Percentiles rank a stretch among this genome's conserved stretches.
phyloP scores from a whole-genome alignment of 1,140 invertebrate species.

The Calosoma granatense region DNA sequence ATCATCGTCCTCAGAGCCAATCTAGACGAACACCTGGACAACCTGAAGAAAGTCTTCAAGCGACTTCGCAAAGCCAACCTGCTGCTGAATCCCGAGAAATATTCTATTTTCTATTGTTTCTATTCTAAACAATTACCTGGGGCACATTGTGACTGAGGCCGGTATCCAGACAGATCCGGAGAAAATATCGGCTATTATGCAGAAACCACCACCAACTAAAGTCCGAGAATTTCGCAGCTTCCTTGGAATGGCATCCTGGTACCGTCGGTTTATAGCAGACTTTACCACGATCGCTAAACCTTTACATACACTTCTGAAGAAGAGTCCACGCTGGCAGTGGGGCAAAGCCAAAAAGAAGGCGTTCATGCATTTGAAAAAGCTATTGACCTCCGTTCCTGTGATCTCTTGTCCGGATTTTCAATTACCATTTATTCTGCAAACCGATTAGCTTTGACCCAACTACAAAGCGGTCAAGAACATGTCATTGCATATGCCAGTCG shows the following conservation, averaged over 20 bases:
- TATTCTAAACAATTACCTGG: slow-evolving; percentile 16
- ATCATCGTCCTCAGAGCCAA: slow-evolving; percentile 32
- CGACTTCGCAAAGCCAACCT: slow-evolving; percentile 6
- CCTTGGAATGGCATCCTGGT: slow-evolving; percentile 28
- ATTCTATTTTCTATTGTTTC: slow-evolving; percentile 9
- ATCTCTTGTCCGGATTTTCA: background rate
- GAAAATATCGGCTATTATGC: slow-evolving; percentile 20
- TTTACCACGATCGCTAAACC: slow-evolving; percentile 27
- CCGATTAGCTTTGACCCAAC: slow-evolving; percentile 16
- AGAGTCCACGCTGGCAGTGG: background rate
- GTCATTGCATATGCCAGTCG: slow-evolving; percentile 28
- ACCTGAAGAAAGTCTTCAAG: slow-evolving; percentile 26
- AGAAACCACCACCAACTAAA: slow-evolving; percentile 15
- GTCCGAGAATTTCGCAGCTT: slow-evolving; percentile 16
- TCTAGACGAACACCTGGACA: slow-evolving; percentile 34
- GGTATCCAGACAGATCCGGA: slow-evolving; percentile 21
- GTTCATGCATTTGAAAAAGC: background rate
- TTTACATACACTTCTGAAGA: slow-evolving; percentile 21
- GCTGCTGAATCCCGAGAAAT: slow-evolving; percentile 32
- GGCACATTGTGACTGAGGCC: slow-evolving; percentile 18
- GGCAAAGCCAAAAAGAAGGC: slow-evolving; percentile 20
- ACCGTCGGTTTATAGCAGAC: slow-evolving; percentile 29
- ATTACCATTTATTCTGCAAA: background rate
- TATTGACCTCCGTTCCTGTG: background rate
- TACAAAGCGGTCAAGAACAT: slow-evolving; percentile 17